Conservation (phyloP, 2,888 invertebrate species). For the Hydropsyche betteni region DNA sequence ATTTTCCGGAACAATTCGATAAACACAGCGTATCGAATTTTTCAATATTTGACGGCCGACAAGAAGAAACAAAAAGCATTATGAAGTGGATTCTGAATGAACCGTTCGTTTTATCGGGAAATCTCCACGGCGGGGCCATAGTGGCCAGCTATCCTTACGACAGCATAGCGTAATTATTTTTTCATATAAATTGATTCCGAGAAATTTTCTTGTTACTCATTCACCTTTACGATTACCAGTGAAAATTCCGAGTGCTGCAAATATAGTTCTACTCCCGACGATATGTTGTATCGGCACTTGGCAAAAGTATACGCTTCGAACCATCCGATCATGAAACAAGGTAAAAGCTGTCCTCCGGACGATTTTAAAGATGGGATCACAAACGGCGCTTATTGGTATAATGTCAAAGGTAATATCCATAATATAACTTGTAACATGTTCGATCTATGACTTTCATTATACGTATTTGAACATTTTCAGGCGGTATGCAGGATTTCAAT, state of each 20-base stretch:
- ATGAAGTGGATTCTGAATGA: constrained; percentile 88
- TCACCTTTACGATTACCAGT: constrained; percentile 55
- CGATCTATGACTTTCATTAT: background rate
- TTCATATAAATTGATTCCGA: background rate
- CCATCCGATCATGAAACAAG: constrained; percentile 79
- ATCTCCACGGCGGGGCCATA: constrained; percentile 95
- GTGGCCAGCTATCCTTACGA: constrained; percentile 99
- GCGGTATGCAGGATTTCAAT: constrained; percentile 99
- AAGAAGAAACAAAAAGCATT: constrained; percentile 88
- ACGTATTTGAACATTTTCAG: constrained; percentile 58
- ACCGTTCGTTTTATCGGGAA: constrained; percentile 93
- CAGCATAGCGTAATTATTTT: constrained; percentile 73
- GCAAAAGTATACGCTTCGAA: constrained; percentile 79
- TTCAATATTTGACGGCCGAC: constrained; percentile 68
- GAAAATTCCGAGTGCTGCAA: constrained; percentile 72
- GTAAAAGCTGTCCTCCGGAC: constrained; percentile 77
- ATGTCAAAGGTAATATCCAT: constrained; percentile 71
- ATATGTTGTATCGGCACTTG: constrained; percentile 80
- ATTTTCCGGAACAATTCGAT: constrained; percentile 92
- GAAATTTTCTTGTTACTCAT: constrained; percentile 30
- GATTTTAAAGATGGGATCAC: constrained; percentile 83
- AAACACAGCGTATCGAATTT: constrained; percentile 56
- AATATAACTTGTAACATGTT: background rate
- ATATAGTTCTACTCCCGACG: constrained; percentile 83
- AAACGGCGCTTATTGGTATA: constrained; percentile 94